Base-by-base conservation (phyloP, 1,140 invertebrate genomes). In the Helicoverpa zea region DNA sequence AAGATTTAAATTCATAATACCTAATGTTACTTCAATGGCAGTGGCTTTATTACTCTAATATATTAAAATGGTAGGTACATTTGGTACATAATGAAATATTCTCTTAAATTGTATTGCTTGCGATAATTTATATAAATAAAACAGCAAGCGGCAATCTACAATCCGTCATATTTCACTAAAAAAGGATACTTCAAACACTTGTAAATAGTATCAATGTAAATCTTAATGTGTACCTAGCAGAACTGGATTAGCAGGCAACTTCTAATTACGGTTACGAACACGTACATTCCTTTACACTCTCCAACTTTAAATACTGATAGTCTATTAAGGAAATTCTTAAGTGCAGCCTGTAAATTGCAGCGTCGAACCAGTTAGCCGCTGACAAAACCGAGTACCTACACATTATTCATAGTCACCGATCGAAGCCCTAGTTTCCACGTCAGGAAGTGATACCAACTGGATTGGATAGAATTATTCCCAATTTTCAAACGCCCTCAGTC, bases 391-490 rank as follows among this genome's bases (percentile, higher is more conserved):
- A n/a, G 73, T 72, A 61, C 74, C 18, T 58, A 79, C 43, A 80
- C 82, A 80, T 78, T 80, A 81, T 78, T 83, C 72, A 83, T 49
- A 73, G 66, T 49, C n/a, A 47, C 23, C 56, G 70, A 47, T 64
- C 59, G 47, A 54, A 77, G 74, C 49, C 77, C 81, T 76, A 83
- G 61, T 75, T 83, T 75, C 74, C 35, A 73, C 68, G 30, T 70
- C 68, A 81, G 82, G 82, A 83, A 83, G 79, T 51, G 61, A 66
- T 64, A 66, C 61, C 29, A 35, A 77, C 47, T 56, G 58, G 11
- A 75, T 59, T 73, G 59, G 59, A 78, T 59, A 18, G 23, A 80
- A 74, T 73, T 80, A 80, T 73, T 79, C 82, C 82, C 80, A 81
- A 83, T 83, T 81, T 84, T 81, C 63, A 81, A 64, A 80, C 59